Conservation (phyloP, 2,888 invertebrate species). For the Nomada goodeniana region DNA sequence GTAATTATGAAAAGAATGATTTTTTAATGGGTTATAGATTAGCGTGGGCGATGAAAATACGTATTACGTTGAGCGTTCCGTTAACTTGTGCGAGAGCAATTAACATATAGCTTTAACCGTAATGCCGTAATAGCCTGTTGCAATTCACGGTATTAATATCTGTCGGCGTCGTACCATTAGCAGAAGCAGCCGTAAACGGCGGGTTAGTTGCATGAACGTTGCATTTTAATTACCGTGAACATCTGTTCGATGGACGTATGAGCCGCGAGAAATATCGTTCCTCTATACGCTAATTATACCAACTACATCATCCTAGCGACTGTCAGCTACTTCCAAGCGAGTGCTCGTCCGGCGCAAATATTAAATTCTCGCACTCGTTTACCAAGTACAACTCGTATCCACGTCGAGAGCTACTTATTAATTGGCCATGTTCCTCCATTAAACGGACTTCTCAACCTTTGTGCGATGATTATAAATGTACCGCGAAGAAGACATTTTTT, state of each 20-base stretch:
- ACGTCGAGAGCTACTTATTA: constrained; percentile 41
- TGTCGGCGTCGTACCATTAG: constrained; percentile 73
- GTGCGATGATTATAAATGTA: not conserved
- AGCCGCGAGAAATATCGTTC: constrained; percentile 68
- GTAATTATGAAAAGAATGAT: not conserved
- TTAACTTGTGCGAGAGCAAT: constrained; percentile 65
- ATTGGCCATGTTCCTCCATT: constrained; percentile 21
- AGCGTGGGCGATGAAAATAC: constrained; percentile 56
- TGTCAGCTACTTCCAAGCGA: constrained; percentile 36
- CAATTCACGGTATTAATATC: constrained; percentile 73
- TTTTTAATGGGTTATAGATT: constrained; percentile 35
- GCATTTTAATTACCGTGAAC: constrained; percentile 71
- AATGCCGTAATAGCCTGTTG: constrained; percentile 70
- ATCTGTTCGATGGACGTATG: constrained; percentile 68
- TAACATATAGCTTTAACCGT: constrained; percentile 69
- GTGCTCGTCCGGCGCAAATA: constrained; percentile 51
- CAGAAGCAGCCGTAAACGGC: constrained; percentile 66
- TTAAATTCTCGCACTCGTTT: constrained; percentile 59
- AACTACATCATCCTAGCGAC: constrained; percentile 57
- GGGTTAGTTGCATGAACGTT: constrained; percentile 66
- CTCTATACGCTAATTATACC: constrained; percentile 70
- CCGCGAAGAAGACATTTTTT: not conserved
- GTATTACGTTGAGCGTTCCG: constrained; percentile 61
- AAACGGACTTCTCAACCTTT: constrained; percentile 1
- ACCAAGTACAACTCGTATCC: constrained; percentile 18